Conservation (phyloP, 2,113 vertebrate species). For the Columbina picui region DNA sequence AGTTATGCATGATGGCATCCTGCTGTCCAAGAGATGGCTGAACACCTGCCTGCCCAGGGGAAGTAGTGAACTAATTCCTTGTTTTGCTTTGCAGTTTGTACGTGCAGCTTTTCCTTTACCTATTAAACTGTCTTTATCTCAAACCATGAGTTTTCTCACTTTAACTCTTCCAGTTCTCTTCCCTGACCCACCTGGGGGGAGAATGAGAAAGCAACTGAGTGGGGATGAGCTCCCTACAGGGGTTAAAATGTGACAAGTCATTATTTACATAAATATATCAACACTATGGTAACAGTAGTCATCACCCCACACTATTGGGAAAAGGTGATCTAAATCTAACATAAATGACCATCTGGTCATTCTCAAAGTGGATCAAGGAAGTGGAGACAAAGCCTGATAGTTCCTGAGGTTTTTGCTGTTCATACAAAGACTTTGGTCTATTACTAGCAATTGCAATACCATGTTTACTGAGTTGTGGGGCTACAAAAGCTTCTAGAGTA, state of each 20-base stretch:
- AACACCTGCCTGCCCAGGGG: rapidly evolving
- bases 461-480: background rate
- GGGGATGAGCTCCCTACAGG: background rate
- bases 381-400: background rate
- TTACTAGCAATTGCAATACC: background rate
- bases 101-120: background rate
- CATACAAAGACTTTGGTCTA: background rate
- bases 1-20: rapidly evolving
- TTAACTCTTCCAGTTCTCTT: background rate
- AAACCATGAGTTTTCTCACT: background rate
- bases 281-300: background rate
- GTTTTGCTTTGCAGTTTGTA: background rate
- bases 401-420: background rate
- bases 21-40: background rate
- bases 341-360: background rate
- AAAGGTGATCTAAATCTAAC: background rate
- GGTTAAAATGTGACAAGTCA: background rate
- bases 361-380: background rate
- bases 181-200: no score
- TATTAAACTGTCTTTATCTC: background rate
- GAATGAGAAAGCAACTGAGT: rapidly evolving
- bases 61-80: background rate
- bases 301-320: background rate
- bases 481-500: background rate
- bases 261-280: background rate